Percentiles rank a stretch among this genome's conserved stretches.
Conservation (phyloP, 2,797 vertebrate genomes). For the Naso thynnoides region DNA sequence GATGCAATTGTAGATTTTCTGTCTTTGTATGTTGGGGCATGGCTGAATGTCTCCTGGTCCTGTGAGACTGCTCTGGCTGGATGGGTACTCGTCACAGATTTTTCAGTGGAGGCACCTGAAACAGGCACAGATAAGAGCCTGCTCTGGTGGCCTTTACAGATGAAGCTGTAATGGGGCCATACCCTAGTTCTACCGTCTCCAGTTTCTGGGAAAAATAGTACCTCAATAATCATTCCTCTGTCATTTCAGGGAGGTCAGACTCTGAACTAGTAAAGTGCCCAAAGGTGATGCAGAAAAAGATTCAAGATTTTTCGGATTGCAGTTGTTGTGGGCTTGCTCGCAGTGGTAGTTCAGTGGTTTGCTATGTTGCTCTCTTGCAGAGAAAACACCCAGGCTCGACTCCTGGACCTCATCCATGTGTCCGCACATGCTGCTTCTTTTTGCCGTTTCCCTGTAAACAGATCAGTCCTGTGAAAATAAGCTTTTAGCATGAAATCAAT, state of each 20-base stretch:
- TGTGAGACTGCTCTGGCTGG: slow-evolving; percentile 42
- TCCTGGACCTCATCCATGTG: not conserved
- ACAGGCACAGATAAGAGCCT: slow-evolving; percentile 57
- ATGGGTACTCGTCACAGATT: slow-evolving; percentile 55
- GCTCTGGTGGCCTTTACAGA: slow-evolving; percentile 58
- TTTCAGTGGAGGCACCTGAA: slow-evolving; percentile 43
- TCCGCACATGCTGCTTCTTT: not conserved
- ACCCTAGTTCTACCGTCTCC: slow-evolving; percentile 52
- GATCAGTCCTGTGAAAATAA: not conserved
- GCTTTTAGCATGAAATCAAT: not conserved
- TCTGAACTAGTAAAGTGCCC: slow-evolving; percentile 27
- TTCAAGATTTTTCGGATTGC: slow-evolving; percentile 17
- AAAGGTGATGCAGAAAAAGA: slow-evolving; percentile 45
- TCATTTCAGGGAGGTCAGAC: slow-evolving; percentile 54
- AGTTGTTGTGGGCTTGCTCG: slow-evolving; percentile 1
- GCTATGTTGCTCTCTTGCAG: not conserved
- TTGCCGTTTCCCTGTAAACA: slow-evolving; percentile 4
- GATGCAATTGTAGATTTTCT: slow-evolving; percentile 64
- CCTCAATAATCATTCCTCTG: slow-evolving; percentile 43
- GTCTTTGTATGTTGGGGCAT: slow-evolving; percentile 42
- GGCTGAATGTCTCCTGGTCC: slow-evolving; percentile 40
- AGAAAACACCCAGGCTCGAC: not conserved
- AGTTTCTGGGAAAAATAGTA: slow-evolving; percentile 57
- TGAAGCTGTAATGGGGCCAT: slow-evolving; percentile 66
- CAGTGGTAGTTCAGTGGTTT: not conserved